Percentiles rank a stretch among this genome's conserved stretches.
Evolutionary conservation across 2,113 vertebrate genomes (phyloP).

Genomic region (Takifugu bimaculatus): DNA sequence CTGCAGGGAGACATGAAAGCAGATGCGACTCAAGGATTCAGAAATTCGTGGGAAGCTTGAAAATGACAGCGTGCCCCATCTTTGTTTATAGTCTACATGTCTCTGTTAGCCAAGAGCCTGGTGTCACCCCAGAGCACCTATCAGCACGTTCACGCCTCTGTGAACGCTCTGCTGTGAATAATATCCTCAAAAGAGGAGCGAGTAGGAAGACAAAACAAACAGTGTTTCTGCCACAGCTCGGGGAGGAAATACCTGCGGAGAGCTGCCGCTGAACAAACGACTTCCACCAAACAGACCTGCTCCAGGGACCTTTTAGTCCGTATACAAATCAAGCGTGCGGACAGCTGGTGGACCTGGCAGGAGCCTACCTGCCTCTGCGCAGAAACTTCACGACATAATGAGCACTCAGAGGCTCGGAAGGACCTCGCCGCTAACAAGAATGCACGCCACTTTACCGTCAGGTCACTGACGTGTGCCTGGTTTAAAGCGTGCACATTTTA

Average conservation of each 20-base stretch:
- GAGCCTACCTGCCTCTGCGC: slow-evolving; percentile 19
- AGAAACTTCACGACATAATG: slow-evolving; percentile 43
- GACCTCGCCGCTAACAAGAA: not conserved
- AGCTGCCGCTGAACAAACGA: slow-evolving; percentile 52
- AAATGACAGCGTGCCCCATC: slow-evolving; percentile 8
- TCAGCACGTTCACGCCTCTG: slow-evolving; percentile 24
- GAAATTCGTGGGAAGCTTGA: not conserved
- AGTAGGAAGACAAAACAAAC: slow-evolving; percentile 67
- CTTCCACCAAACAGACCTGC: slow-evolving; percentile 34
- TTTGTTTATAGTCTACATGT: slow-evolving; percentile 4
- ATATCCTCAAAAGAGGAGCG: slow-evolving; percentile 49
- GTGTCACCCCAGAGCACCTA: slow-evolving; percentile 9
- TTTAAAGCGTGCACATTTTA: not conserved
- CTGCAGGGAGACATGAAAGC: slow-evolving; percentile 58
- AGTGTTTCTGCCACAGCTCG: slow-evolving; percentile 50
- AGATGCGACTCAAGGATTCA: not conserved
- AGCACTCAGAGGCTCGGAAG: slow-evolving; percentile 32
- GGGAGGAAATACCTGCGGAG: slow-evolving; percentile 74
- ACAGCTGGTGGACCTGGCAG: slow-evolving; percentile 41
- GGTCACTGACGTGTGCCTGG: not conserved
- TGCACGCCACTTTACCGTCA: slow-evolving; percentile 12
- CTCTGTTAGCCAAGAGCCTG: slow-evolving; percentile 13
- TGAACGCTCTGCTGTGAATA: slow-evolving; percentile 35
- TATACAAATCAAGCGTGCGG: slow-evolving; percentile 51
- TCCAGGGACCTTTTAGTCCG: slow-evolving; percentile 62